Base-by-base conservation (phyloP, 2,888 invertebrate genomes). In the Poecilus cupreus region DNA sequence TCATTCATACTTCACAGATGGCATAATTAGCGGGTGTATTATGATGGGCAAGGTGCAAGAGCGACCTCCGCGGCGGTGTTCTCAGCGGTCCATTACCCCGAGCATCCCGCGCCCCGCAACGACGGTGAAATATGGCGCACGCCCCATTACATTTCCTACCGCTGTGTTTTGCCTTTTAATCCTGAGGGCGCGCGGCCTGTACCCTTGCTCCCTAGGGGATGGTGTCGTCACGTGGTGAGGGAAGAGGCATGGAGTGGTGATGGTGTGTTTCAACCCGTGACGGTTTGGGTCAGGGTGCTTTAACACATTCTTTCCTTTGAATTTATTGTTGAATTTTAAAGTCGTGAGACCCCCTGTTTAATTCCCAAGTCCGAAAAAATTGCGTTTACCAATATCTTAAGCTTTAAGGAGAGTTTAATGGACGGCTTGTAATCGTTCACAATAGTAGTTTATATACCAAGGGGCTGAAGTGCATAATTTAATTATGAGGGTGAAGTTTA, bases 61-160 rank as follows among this genome's bases (percentile, higher is more conserved):
- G 37, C 32, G n/a, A n/a, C n/a, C n/a, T n/a, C n/a, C 8, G 32
- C 32, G 6, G 39, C 32, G n/a, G 39, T 70, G 39, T 39, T 60
- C 60, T 43, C 72, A 24, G 60, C 64, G 46, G 43, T 72, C 43
- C 72, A 46, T 72, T 72, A 72, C 24, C 22, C 46, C 43, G 8
- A n/a, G 13, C 43, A 11, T 24, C 72, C 13, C 22, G 22, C 22
- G 16, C 26, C 26, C 24, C 24, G 60, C 1, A 10, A 24, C 10
- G 26, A 10, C 24, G 72, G 85, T 86, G 83, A 86, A 85, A 85
- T 86, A 86, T 85, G 83, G 85, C 83, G 83, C 82, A 86, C 86
- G 86, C 85, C 85, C 86, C 85, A 86, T 86, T 86, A 85, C 86
- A 84, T 84, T 85, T 84, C 85, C 85, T 84, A 84, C 84, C 85